These are phyloP conservation scores for Cosmia pyralina DNA, from an alignment of 2,888 invertebrate species.

Conservation along the genomic window DNA sequence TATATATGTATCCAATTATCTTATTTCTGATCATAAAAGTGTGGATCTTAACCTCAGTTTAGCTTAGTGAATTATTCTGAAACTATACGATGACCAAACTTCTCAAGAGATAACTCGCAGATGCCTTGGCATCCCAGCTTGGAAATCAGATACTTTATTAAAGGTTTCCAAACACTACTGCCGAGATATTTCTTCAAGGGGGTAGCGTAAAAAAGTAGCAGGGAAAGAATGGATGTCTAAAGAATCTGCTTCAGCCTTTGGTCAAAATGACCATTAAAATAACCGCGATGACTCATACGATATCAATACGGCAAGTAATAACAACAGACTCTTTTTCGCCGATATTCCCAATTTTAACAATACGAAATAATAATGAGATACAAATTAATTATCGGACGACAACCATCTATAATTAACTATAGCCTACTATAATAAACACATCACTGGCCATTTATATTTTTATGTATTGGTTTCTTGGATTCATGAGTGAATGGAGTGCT, in stretches of 20 bases:
- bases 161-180: too few relatives aligned
- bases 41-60: too few relatives aligned
- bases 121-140: too few relatives aligned
- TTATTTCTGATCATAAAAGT: too few relatives aligned
- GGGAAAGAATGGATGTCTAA: background rate
- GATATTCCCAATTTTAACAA: conserved; percentile 22
- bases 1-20: too few relatives aligned
- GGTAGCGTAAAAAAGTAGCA: too few relatives aligned
- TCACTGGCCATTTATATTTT: conserved; percentile 39
- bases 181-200: too few relatives aligned
- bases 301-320: background rate
- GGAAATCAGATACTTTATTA: too few relatives aligned
- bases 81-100: too few relatives aligned
- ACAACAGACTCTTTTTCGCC: background rate
- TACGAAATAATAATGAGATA: conserved; percentile 41
- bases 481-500: conserved; percentile 36
- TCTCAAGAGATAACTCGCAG: too few relatives aligned
- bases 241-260: background rate
- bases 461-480: conserved; percentile 24
- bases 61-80: too few relatives aligned
- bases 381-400: conserved; percentile 45
- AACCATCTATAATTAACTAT: conserved; percentile 40
- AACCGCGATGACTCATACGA: conserved; percentile 2
- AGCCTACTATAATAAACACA: conserved; percentile 55
- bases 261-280: background rate